phyloP scores from a whole-genome alignment of 2,797 vertebrate genomes.

The Spinibarbus caldwelli region DNA sequence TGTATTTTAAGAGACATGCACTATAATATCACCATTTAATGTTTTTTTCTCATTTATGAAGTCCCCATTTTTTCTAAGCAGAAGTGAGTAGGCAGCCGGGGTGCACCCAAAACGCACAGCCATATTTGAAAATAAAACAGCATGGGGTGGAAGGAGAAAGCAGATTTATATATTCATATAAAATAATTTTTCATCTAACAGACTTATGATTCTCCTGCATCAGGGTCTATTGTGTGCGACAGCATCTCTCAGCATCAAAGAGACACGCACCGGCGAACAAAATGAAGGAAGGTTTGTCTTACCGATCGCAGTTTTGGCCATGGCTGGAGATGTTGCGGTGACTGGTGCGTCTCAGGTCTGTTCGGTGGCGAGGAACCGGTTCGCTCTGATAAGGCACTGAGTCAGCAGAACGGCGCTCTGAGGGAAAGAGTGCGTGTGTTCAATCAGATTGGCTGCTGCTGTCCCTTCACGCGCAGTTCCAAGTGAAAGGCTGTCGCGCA shows the following conservation, averaged over 20 bases:
- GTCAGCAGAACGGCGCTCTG: constrained; percentile 75
- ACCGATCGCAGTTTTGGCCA: constrained; percentile 84
- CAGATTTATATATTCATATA: not conserved
- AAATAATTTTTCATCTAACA: not conserved
- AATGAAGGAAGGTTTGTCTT: constrained; percentile 63
- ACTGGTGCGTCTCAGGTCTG: constrained; percentile 66
- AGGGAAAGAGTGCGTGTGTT: constrained; percentile 57
- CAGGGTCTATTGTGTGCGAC: constrained; percentile 75
- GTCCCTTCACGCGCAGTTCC: constrained; percentile 63
- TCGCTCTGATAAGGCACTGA: constrained; percentile 80
- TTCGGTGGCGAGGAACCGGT: constrained; percentile 68
- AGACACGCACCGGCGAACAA: not conserved
- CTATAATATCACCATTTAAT: not conserved
- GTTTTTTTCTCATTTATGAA: constrained; percentile 1
- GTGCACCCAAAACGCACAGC: constrained; percentile 5
- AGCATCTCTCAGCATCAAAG: constrained; percentile 50
- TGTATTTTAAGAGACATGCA: not conserved
- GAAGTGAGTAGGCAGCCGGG: not conserved
- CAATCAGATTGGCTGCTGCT: constrained; percentile 62
- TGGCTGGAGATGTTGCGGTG: constrained; percentile 66
- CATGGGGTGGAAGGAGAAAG: not conserved
- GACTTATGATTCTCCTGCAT: not conserved
- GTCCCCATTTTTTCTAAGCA: not conserved
- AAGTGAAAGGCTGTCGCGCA: constrained; percentile 59
- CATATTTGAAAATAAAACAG: constrained; percentile 37